Evolutionary conservation across 1,140 invertebrate genomes (phyloP).

Genomic region (Drosophila pseudoobscura): DNA sequence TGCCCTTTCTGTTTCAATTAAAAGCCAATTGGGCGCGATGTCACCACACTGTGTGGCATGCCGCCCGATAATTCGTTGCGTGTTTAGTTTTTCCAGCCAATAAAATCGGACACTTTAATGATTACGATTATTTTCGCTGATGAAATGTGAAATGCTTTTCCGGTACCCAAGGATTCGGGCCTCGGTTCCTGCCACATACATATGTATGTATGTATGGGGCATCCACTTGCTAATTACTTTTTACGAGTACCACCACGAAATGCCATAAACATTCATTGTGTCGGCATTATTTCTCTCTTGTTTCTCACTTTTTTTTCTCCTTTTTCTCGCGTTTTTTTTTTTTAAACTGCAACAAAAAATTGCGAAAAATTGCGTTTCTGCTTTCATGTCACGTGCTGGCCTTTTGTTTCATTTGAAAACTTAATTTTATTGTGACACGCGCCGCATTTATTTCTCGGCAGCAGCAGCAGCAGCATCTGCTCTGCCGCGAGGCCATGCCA

Average conservation of each 20-base stretch:
- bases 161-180: slow-evolving; percentile 19
- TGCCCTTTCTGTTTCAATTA: slow-evolving; percentile 64
- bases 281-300: slow-evolving; percentile 11
- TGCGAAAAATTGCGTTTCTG: slow-evolving; percentile 23
- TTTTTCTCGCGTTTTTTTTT: neutral
- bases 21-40: slow-evolving; percentile 63
- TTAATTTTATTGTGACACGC: slow-evolving; percentile 51
- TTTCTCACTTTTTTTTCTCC: neutral
- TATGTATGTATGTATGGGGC: slow-evolving; percentile 10
- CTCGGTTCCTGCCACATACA: slow-evolving; percentile 44
- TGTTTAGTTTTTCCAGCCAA: slow-evolving; percentile 20
- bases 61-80: slow-evolving; percentile 18
- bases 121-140: slow-evolving; percentile 9
- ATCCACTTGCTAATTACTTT: slow-evolving; percentile 56
- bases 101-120: slow-evolving; percentile 27
- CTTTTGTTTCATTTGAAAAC: slow-evolving; percentile 52
- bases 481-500: slow-evolving; percentile 15
- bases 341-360: slow-evolving; percentile 12
- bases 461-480: slow-evolving; percentile 3
- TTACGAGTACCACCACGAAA: slow-evolving; percentile 35
- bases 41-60: slow-evolving; percentile 29
- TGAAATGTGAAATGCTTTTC: slow-evolving; percentile 9
- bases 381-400: slow-evolving; percentile 58
- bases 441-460: slow-evolving; percentile 26
- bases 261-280: slow-evolving; percentile 31